Evolutionary conservation across 2,888 invertebrate genomes (phyloP), one percentile per base, ranked within the genome.

Genomic region (Thecocarcelia acutangulata): DNA sequence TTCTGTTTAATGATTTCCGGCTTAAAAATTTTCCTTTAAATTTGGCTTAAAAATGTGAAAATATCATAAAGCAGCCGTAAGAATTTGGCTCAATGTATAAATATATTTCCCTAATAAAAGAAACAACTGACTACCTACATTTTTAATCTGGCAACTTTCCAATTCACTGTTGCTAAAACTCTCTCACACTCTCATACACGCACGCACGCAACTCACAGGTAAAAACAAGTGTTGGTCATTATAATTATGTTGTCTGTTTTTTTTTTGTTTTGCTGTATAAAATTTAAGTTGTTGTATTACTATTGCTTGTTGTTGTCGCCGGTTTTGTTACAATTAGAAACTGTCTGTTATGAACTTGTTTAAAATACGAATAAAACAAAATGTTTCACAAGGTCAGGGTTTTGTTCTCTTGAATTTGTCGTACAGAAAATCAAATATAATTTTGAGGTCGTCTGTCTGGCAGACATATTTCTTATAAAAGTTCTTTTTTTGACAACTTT

Each of bases 361-460:
- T 19, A n/a, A n/a, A n/a, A n/a, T n/a, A n/a, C n/a, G 28, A 52
- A 44, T 50, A 33, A 80, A 50, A 63, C 46, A 64, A 56, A 74
- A 21, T 69, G 17, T 69, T 58, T 69, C 33, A 74, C 79, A 80
- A 80, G 79, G 79, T 80, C 79, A 79, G 73, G 79, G 63, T 74
- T 64, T 73, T 33, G 5, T 44, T 37, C 37, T 63, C 19, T 33
- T 46, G 33, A 52, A 12, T 61, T 52, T 64, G 19, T 15, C 54
- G 12, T 21, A 52, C 13, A 24, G 6, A 50, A 21, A 40, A 21
- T 1, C 4, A 15, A 54, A 68, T 15, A 8, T 13, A 17, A 21
- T 46, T 19, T 44, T 52, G 70, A 59, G 59, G 72, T 44, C 72
- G 72, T 54, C 42, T 40, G 72, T 54, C 42, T 40, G n/a, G 1